Percentiles rank a stretch among this genome's conserved stretches.
Evolutionary conservation across 2,797 vertebrate species (phyloP).

Genomic region (Varecia variegata): DNA sequence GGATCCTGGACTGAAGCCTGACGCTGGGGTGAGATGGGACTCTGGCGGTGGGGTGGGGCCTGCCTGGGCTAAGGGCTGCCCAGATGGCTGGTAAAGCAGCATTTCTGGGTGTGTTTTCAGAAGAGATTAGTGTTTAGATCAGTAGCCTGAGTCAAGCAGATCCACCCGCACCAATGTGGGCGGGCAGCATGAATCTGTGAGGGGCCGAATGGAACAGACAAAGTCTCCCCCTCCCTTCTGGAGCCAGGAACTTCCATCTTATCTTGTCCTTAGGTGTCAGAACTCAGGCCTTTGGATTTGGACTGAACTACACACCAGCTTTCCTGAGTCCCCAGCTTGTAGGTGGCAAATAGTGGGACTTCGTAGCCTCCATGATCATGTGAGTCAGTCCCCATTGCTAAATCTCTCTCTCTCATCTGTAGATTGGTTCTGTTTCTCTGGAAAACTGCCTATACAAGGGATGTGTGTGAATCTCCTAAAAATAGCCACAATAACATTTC

Average conservation of each 20-base stretch:
- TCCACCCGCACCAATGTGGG: not conserved
- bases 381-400: not conserved
- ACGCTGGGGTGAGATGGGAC: not conserved
- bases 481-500: not conserved
- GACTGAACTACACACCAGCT: not conserved
- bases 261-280: not conserved
- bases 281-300: not conserved
- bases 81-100: not conserved
- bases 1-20: not conserved
- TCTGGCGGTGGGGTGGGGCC: not conserved
- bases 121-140: not conserved
- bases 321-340: not conserved
- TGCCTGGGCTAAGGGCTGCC: not conserved
- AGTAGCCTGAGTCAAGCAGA: not conserved
- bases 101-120: not conserved
- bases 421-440: not conserved
- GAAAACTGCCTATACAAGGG: not conserved
- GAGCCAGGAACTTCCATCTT: not conserved
- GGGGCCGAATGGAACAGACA: not conserved
- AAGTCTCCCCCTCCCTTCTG: not conserved
- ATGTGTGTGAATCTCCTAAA: not conserved
- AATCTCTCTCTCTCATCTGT: not conserved
- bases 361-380: not conserved
- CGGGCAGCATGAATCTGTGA: not conserved
- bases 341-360: not conserved